Evolutionary conservation across 2,113 vertebrate genomes (phyloP).

Genomic region (Serinus canaria): DNA sequence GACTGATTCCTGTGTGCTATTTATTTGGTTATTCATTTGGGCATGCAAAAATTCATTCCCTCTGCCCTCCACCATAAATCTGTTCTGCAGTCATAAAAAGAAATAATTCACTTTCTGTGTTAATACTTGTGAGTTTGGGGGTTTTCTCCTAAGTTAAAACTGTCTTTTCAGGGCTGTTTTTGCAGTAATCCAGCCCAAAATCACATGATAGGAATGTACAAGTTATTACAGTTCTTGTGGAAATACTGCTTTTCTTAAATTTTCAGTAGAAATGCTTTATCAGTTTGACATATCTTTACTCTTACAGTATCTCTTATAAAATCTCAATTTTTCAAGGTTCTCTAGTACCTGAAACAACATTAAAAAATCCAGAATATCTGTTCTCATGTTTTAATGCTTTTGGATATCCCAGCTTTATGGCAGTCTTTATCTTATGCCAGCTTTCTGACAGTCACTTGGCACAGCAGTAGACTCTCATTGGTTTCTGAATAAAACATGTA

Average conservation of each 20-base stretch:
- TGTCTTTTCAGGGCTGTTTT: background rate
- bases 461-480: background rate
- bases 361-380: background rate
- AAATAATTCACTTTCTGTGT: background rate
- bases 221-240: background rate
- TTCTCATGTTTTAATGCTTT: background rate
- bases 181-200: background rate
- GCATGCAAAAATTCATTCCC: background rate
- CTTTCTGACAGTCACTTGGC: constrained; percentile 39
- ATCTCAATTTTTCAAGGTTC: background rate
- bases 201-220: background rate
- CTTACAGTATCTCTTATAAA: background rate
- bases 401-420: background rate
- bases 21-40: background rate
- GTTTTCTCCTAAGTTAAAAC: background rate
- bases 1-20: background rate
- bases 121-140: fast-evolving
- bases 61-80: fast-evolving
- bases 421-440: background rate
- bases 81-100: background rate
- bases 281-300: background rate
- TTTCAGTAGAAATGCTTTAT: background rate
- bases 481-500: constrained; percentile 50
- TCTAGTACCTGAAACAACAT: background rate
- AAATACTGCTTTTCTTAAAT: background rate